phyloP scores from a whole-genome alignment of 2,797 vertebrate genomes.

The Girardinus metallicus region DNA sequence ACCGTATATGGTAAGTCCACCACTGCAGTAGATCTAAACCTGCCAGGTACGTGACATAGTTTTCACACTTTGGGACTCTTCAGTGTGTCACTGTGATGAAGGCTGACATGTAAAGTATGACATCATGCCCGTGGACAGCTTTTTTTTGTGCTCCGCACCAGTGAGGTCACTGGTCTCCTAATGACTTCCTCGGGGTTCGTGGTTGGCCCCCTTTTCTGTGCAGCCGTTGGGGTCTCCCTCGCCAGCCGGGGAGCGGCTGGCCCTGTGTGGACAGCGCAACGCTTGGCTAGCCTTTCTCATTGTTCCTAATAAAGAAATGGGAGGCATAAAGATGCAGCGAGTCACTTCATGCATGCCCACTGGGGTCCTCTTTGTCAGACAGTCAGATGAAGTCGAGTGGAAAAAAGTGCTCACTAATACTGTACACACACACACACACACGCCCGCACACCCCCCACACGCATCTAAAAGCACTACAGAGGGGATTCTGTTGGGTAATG shows the following conservation, averaged over 20 bases:
- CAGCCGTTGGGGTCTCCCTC: constrained; percentile 61
- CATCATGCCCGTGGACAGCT: constrained; percentile 71
- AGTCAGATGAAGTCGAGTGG: constrained; percentile 73
- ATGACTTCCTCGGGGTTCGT: constrained; percentile 73
- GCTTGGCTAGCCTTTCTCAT: constrained; percentile 71
- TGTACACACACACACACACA: constrained; percentile 33
- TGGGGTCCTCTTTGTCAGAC: constrained; percentile 77
- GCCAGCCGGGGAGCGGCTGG: constrained; percentile 33
- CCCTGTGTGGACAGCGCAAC: constrained; percentile 54
- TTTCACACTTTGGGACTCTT: constrained; percentile 64
- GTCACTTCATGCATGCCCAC: constrained; percentile 79
- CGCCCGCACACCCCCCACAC: neutral
- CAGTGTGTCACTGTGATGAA: constrained; percentile 66
- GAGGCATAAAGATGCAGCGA: constrained; percentile 77
- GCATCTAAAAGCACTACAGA: neutral
- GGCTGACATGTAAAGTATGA: constrained; percentile 79
- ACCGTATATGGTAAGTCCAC: constrained; percentile 9
- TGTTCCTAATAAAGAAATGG: constrained; percentile 80
- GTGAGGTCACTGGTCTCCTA: constrained; percentile 76
- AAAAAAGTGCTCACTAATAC: constrained; percentile 64
- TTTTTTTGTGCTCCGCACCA: constrained; percentile 64
- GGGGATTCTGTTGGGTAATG: constrained; percentile 33
- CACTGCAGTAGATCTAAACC: constrained; percentile 30
- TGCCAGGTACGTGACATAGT: constrained; percentile 53
- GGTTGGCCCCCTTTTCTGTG: constrained; percentile 36